phyloP scores from a whole-genome alignment of 2,888 invertebrate genomes.

The Cynaeus angustus region DNA sequence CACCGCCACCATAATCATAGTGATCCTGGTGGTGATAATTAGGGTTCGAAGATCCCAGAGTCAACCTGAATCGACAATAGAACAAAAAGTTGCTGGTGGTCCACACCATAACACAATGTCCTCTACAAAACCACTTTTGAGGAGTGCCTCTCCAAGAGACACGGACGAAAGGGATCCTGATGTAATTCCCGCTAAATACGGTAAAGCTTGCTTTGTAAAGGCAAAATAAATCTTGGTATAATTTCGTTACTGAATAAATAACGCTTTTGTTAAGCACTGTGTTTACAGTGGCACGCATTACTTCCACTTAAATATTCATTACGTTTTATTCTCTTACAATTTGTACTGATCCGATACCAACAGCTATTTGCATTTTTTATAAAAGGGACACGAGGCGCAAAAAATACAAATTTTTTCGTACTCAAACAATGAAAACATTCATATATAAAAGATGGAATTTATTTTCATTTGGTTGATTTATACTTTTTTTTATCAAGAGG shows the following conservation, averaged over 20 bases:
- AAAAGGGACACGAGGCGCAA: slow-evolving; percentile 4
- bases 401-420: neutral
- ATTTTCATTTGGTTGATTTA: too few relatives aligned
- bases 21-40: slow-evolving; percentile 73
- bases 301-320: slow-evolving; percentile 36
- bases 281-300: slow-evolving; percentile 34
- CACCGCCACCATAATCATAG: slow-evolving; percentile 73
- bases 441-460: neutral
- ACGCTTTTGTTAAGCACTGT: slow-evolving; percentile 32
- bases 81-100: slow-evolving; percentile 71
- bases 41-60: slow-evolving; percentile 70
- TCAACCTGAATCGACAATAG: slow-evolving; percentile 64
- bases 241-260: slow-evolving; percentile 40
- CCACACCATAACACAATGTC: slow-evolving; percentile 67
- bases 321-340: slow-evolving; percentile 29
- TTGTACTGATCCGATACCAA: slow-evolving; percentile 16
- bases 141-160: slow-evolving; percentile 69
- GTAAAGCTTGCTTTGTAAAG: slow-evolving; percentile 69
- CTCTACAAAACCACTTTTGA: slow-evolving; percentile 68
- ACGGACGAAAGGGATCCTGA: slow-evolving; percentile 81
- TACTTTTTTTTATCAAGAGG: too few relatives aligned
- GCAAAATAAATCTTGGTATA: slow-evolving; percentile 37
- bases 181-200: slow-evolving; percentile 84
- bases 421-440: neutral
- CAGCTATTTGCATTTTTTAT: slow-evolving; percentile 29